phyloP scores from a whole-genome alignment of 2,888 invertebrate genomes.

The Caenorhabditis panamensis region DNA sequence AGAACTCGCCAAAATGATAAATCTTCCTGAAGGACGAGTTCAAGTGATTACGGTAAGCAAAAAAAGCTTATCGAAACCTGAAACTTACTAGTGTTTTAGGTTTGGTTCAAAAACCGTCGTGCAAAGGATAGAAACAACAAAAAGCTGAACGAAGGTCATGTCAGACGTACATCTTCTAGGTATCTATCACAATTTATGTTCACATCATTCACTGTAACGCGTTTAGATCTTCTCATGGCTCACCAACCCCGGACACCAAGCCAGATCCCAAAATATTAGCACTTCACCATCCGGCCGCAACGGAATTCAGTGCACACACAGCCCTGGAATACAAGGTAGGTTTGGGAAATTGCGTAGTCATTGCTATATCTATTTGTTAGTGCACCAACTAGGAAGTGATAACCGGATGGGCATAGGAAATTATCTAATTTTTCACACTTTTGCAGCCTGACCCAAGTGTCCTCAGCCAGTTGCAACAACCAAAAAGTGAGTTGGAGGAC shows the following conservation, averaged over 20 bases:
- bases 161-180: slow-evolving; percentile 43
- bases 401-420: slow-evolving; percentile 14
- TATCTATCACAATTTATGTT: slow-evolving; percentile 15
- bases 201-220: background rate
- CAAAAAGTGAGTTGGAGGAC: slow-evolving; percentile 46
- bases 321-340: slow-evolving; percentile 64
- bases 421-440: slow-evolving; percentile 7
- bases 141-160: slow-evolving; percentile 44
- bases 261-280: slow-evolving; percentile 47
- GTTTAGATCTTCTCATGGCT: slow-evolving; percentile 52
- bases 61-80: background rate
- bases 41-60: slow-evolving; percentile 63
- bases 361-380: slow-evolving; percentile 2
- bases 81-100: slow-evolving; percentile 58
- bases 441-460: slow-evolving; percentile 36
- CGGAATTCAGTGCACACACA: slow-evolving; percentile 62
- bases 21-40: slow-evolving; percentile 67
- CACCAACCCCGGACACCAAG: slow-evolving; percentile 62
- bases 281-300: slow-evolving; percentile 67
- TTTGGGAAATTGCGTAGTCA: background rate
- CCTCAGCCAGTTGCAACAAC: slow-evolving; percentile 30
- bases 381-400: slow-evolving; percentile 3
- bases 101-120: slow-evolving; percentile 78
- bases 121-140: slow-evolving; percentile 73
- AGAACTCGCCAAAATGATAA: slow-evolving; percentile 59